Evolutionary conservation across 2,888 invertebrate species (phyloP), one percentile per base, ranked within the genome.

Genomic region (Oscheius sp.): DNA sequence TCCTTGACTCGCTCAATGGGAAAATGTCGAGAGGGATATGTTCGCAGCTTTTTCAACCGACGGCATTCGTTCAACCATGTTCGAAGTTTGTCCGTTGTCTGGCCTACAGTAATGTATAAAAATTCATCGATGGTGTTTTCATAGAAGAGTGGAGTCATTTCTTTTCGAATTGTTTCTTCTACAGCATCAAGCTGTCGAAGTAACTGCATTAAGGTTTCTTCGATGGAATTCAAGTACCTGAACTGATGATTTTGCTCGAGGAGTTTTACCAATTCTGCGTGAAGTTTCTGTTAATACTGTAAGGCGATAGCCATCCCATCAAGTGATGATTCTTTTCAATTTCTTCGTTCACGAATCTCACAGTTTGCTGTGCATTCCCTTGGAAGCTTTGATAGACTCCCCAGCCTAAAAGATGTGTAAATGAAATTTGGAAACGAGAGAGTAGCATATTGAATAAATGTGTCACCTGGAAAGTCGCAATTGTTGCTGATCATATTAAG

Each of bases 41-140:
- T 64, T 1, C 73, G 61, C 20, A 70, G 51, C 49, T 63, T 45
- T 17, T 38, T 47, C n/a, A 73, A 22, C 6, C 63, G 30, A 12
- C 70, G 26, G n/a, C 57, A 45, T 24, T 73, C 73, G 8, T 50
- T 36, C 33, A 62, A 51, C 66, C 71, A 49, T 24, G 22, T 51
- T 14, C 44, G 49, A 2, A 73, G 12, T 36, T 68, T 56, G 5
- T 71, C 59, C 47, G 38, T 66, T 54, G 68, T 41, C 59, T 51
- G 65, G 14, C 69, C 71, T 20, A 71, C 65, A 0, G 66, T 69
- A 8, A 56, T 67, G 68, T 63, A 74, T 32, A 83, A 61, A 30
- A 80, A 78, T 67, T 83, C 82, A 32, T 83, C 82, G 33, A 80
- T 72, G 0, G 80, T 82, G 63, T 82, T 81, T 2, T 72, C 71